Evolutionary conservation across 1,140 invertebrate genomes (phyloP).

Genomic region (Drosophila rhopaloa): DNA sequence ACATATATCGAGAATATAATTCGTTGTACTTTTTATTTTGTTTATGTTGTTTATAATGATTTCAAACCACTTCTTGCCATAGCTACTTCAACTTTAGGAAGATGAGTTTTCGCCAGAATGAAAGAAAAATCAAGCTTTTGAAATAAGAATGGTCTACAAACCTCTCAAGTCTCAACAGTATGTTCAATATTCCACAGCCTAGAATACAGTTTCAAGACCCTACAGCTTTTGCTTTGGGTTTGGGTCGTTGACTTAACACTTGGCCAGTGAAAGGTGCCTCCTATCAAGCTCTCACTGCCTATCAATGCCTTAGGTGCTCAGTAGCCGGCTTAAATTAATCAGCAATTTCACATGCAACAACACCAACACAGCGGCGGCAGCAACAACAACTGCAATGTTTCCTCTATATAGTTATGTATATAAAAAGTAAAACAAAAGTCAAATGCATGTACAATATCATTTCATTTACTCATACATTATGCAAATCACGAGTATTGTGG

Average conservation of each 20-base stretch:
- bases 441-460: conserved; percentile 49
- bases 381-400: conserved; percentile 23
- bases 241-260: conserved; percentile 34
- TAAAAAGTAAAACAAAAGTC: conserved; percentile 32
- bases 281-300: conserved; percentile 50
- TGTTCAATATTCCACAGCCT: conserved; percentile 3
- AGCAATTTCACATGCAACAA: conserved; percentile 44
- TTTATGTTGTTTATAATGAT: conserved; percentile 4
- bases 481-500: conserved; percentile 47
- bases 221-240: conserved; percentile 8
- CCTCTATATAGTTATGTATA: conserved; percentile 37
- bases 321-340: conserved; percentile 50
- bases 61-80: conserved; percentile 13
- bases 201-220: conserved; percentile 17
- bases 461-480: conserved; percentile 40
- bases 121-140: background rate
- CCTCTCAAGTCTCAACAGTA: background rate
- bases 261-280: conserved; percentile 40
- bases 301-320: conserved; percentile 57
- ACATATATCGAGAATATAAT: background rate
- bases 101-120: background rate
- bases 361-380: conserved; percentile 15
- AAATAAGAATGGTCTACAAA: background rate
- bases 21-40: conserved; percentile 9
- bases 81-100: conserved; percentile 1